phyloP scores from a whole-genome alignment of 2,113 vertebrate genomes.

The Atractosteus spatula region DNA sequence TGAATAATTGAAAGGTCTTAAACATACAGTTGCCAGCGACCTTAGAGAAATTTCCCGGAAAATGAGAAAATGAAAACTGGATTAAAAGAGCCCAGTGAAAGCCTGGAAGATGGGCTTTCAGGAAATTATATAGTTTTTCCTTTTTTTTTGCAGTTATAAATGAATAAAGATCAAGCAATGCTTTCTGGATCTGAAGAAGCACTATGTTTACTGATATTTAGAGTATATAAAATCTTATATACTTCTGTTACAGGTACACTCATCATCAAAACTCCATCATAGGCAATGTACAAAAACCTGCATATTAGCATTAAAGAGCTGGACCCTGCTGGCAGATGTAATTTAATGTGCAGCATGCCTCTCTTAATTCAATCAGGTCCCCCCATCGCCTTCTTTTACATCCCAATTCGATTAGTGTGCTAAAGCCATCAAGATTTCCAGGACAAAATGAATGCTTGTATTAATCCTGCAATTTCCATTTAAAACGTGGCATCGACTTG shows the following conservation, averaged over 20 bases:
- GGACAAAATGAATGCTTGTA: constrained; percentile 98
- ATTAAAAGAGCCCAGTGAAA: background rate
- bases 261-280: constrained; percentile 18
- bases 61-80: background rate
- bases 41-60: background rate
- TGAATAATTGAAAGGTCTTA: constrained; percentile 1
- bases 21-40: background rate
- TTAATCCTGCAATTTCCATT: constrained; percentile 99
- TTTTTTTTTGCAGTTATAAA: no score
- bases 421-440: constrained; percentile 99
- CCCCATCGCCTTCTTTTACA: constrained; percentile 90
- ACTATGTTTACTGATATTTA: no score
- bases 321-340: constrained; percentile 80
- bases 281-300: constrained; percentile 42
- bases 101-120: background rate
- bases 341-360: constrained; percentile 82
- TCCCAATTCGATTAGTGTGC: constrained; percentile 96
- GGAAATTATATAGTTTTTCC: background rate
- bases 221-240: background rate
- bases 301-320: constrained; percentile 67
- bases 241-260: background rate
- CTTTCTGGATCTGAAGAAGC: no score
- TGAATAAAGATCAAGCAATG: no score
- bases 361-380: constrained; percentile 94
- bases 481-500: constrained; percentile 99